These are phyloP conservation scores for Lateolabrax maculatus DNA, from an alignment of 2,797 vertebrate genomes.

Conservation along the genomic window DNA sequence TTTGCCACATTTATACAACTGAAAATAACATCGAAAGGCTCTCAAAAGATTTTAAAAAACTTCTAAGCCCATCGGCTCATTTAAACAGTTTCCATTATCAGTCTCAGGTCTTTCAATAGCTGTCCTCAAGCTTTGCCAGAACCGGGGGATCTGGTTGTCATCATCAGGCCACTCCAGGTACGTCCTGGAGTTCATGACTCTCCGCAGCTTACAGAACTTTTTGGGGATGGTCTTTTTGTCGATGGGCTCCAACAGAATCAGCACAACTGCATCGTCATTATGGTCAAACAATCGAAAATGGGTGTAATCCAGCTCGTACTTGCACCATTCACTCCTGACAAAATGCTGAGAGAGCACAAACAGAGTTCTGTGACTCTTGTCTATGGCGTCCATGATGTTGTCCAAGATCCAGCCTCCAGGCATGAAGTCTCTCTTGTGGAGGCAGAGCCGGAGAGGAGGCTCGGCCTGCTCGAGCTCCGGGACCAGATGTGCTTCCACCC, in stretches of 20 bases:
- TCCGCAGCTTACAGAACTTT: conserved; percentile 86
- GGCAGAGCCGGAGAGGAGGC: conserved; percentile 82
- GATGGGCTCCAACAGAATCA: conserved; percentile 86
- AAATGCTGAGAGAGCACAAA: conserved; percentile 89
- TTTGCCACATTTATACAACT: neutral
- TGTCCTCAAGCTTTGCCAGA: conserved; percentile 52
- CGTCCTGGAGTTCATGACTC: conserved; percentile 87
- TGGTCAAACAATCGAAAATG: conserved; percentile 89
- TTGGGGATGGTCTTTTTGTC: conserved; percentile 82
- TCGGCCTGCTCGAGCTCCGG: conserved; percentile 81
- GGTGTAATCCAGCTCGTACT: conserved; percentile 89
- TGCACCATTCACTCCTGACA: conserved; percentile 90
- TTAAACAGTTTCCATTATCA: accelerated
- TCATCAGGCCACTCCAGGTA: conserved; percentile 86
- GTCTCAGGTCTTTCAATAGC: conserved; percentile 19
- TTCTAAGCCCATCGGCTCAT: neutral
- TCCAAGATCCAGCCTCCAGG: conserved; percentile 89
- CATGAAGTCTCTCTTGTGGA: conserved; percentile 89
- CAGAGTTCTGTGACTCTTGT: conserved; percentile 87
- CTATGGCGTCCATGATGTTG: conserved; percentile 89
- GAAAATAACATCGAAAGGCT: neutral
- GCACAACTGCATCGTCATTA: conserved; percentile 80
- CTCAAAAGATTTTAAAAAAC: neutral
- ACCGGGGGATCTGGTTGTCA: conserved; percentile 50
- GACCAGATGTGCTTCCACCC: conserved; percentile 88